Conservation (phyloP, 2,797 vertebrate genomes). For the Falco cherrug region DNA sequence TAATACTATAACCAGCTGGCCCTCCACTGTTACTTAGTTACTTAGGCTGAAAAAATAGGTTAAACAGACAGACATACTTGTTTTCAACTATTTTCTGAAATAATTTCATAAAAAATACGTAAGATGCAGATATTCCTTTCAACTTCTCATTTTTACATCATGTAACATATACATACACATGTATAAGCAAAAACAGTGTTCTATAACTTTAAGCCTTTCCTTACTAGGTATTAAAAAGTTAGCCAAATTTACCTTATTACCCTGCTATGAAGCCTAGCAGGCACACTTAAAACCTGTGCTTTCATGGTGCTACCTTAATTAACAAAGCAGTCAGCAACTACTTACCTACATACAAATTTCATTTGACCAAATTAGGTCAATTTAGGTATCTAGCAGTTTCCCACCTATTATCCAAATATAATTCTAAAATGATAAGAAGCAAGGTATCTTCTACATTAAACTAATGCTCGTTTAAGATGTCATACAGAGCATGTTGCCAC, state of each 20-base stretch:
- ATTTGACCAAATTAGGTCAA: background rate
- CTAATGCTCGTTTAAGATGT: background rate
- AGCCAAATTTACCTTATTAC: background rate
- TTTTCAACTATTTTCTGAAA: background rate
- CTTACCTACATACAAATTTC: background rate
- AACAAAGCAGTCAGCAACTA: background rate
- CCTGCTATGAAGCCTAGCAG: background rate
- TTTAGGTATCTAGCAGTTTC: background rate
- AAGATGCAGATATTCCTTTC: background rate
- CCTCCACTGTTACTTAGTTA: background rate
- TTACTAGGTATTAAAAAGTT: background rate
- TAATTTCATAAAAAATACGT: background rate
- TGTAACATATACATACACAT: background rate
- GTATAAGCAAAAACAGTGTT: background rate
- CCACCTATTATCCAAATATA: background rate
- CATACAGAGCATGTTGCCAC: background rate
- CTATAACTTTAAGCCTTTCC: background rate
- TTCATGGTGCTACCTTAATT: background rate
- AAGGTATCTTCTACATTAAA: background rate
- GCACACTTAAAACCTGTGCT: background rate
- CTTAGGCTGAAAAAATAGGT: background rate
- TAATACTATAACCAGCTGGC: background rate
- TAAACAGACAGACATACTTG: background rate
- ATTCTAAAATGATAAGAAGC: background rate
- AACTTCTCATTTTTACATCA: background rate